Evolutionary conservation across 2,113 vertebrate species (phyloP), one percentile per base, ranked within the genome.

Genomic region (Craseonycteris thonglongyai): DNA sequence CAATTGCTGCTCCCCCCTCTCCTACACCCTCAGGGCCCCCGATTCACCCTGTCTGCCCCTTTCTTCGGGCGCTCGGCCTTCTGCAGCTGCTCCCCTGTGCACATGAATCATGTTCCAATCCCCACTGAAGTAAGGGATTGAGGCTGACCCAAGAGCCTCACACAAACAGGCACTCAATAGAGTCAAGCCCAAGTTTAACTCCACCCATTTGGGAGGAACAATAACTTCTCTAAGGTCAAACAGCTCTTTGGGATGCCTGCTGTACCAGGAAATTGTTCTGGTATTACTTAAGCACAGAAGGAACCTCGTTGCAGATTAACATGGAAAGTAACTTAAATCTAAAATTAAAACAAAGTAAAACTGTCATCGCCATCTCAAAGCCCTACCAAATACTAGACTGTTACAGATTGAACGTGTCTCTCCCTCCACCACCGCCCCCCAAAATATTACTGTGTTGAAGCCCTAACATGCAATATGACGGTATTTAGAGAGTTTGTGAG

Each of bases 321-420:
- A n/a, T 3, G 9, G 38, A 66, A 91, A 59, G 28, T 56, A 35
- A 90, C 12, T 40, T 28, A 68, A 68, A 85, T 26, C 49, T 69
- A 78, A n/a, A 79, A 51, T 13, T 56, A n/a, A 58, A 94, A 49
- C 14, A 18, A 61, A 92, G 18, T 56, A 56, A 42, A 90, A 59
- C n/a, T n/a, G n/a, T 1, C 6, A 15, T 33, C 7, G 63, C 45
- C 19, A 33, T 12, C 72, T 59, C 16, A 61, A 84, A 56, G 38
- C 14, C 15, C 28, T 49, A 42, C 18, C 0, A 0, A 45, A 8
- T 21, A 79, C 13, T 14, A 24, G 6, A 28, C 40, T 28, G 4
- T 69, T 47, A 76, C 1, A 10, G 40, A 42, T 12, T 40, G 40
- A 49, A 15, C 10, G 18, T 42, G 26, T 61, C 9, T 30, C 28